phyloP scores from a whole-genome alignment of 2,797 vertebrate genomes.

The Champsocephalus esox region DNA sequence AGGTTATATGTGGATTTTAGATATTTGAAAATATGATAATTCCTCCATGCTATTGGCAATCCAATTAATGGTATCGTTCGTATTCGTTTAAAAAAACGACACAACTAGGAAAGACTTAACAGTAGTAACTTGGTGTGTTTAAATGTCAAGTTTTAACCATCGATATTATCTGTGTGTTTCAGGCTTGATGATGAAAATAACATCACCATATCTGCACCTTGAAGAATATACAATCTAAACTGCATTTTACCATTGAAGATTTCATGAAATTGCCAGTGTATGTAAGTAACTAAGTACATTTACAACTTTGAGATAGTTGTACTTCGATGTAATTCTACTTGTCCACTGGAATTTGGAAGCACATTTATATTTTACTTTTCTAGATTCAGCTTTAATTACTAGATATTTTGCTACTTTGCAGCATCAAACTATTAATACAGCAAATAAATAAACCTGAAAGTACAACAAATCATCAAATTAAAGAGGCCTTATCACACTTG shows the following conservation, averaged over 20 bases:
- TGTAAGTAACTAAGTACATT: too few relatives aligned
- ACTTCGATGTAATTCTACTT: too few relatives aligned
- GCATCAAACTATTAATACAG: too few relatives aligned
- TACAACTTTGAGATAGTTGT: too few relatives aligned
- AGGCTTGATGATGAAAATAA: neutral
- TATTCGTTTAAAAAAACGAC: neutral
- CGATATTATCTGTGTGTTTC: neutral
- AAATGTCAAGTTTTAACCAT: neutral
- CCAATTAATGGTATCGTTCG: neutral
- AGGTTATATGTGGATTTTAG: conserved; percentile 22
- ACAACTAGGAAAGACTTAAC: neutral
- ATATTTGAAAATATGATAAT: conserved; percentile 20
- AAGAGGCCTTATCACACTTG: too few relatives aligned
- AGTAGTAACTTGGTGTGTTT: neutral
- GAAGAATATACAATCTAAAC: conserved; percentile 3
- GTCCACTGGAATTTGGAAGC: too few relatives aligned
- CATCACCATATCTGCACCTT: neutral
- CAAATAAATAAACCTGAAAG: too few relatives aligned
- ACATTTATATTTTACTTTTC: too few relatives aligned
- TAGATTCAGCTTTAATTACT: too few relatives aligned
- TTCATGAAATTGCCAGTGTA: conserved; percentile 8
- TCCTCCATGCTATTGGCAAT: neutral
- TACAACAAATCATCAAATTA: too few relatives aligned
- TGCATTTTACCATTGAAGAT: conserved; percentile 23
- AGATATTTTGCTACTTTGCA: too few relatives aligned